Percentiles rank a stretch among this genome's conserved stretches.
These are phyloP conservation scores for Papilio polytes DNA, from an alignment of 1,140 invertebrate genomes.

Conservation along the genomic window DNA sequence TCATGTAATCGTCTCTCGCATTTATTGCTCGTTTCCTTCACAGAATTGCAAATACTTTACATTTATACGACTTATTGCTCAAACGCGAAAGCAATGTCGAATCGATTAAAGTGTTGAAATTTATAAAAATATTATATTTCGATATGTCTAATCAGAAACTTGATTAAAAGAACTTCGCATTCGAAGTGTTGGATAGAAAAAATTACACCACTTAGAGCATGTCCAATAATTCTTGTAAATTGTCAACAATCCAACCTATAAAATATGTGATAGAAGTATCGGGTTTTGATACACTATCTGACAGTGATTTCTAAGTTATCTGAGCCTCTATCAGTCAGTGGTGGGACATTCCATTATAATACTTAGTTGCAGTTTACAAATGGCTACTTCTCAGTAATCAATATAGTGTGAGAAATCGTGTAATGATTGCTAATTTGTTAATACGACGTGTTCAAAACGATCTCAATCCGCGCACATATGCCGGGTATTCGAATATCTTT, in stretches of 20 bases:
- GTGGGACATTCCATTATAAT: neutral
- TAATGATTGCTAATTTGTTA: conserved; percentile 21
- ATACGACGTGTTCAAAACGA: conserved; percentile 30
- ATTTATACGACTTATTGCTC: conserved; percentile 15
- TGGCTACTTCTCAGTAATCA: conserved; percentile 10
- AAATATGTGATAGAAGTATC: too few species aligned
- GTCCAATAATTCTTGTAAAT: too few species aligned
- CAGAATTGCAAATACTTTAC: conserved; percentile 19
- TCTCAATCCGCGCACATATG: neutral
- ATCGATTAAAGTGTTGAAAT: conserved; percentile 15
- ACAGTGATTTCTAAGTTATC: too few species aligned
- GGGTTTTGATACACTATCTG: too few species aligned
- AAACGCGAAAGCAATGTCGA: conserved; percentile 20
- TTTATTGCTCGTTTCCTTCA: neutral
- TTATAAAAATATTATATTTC: neutral
- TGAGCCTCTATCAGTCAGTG: too few species aligned
- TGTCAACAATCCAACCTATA: too few species aligned
- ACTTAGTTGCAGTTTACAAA: neutral
- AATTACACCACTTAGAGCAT: too few species aligned
- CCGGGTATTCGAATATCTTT: neutral
- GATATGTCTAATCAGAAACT: neutral
- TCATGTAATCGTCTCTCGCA: conserved; percentile 11
- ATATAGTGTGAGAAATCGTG: neutral
- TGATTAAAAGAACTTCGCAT: too few species aligned
- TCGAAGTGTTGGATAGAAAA: too few species aligned